A percentile compares a stretch with the other conserved stretches of the same genome.
These are phyloP conservation scores for Ornithoptera priamus DNA, from an alignment of 2,888 invertebrate genomes.

Conservation along the genomic window DNA sequence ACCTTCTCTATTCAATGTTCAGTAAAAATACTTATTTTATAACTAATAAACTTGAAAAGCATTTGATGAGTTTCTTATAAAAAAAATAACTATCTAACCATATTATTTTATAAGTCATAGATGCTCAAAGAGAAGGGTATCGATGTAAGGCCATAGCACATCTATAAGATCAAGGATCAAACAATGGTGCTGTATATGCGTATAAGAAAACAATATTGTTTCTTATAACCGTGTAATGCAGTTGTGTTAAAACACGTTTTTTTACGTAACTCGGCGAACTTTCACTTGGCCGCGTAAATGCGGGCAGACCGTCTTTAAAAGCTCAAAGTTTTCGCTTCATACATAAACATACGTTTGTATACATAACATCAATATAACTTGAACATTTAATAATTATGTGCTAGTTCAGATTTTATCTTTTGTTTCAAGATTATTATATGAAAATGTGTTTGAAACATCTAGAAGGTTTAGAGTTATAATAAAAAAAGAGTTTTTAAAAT, in stretches of 20 bases:
- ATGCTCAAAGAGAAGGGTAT: background rate
- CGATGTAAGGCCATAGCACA: background rate
- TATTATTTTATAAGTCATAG: background rate
- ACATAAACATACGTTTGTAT: background rate
- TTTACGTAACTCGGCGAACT: constrained; percentile 29
- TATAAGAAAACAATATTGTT: constrained; percentile 27
- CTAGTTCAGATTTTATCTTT: too few species aligned
- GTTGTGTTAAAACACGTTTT: constrained; percentile 20
- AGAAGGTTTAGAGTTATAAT: too few species aligned
- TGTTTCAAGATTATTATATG: too few species aligned
- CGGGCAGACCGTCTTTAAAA: constrained; percentile 16
- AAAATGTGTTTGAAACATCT: too few species aligned
- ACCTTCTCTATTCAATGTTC: too few species aligned
- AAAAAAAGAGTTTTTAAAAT: too few species aligned
- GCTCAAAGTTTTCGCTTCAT: constrained; percentile 14
- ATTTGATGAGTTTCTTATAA: background rate
- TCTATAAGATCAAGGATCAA: background rate
- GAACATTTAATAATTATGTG: too few species aligned
- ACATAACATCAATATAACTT: background rate
- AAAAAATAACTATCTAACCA: background rate
- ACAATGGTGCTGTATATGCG: background rate
- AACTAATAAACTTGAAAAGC: too few species aligned
- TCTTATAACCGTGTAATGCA: constrained; percentile 4
- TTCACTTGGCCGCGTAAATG: constrained; percentile 27
- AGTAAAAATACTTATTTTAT: background rate